These are phyloP conservation scores for Agrochola lota DNA, from an alignment of 2,888 invertebrate species.

Conservation along the genomic window DNA sequence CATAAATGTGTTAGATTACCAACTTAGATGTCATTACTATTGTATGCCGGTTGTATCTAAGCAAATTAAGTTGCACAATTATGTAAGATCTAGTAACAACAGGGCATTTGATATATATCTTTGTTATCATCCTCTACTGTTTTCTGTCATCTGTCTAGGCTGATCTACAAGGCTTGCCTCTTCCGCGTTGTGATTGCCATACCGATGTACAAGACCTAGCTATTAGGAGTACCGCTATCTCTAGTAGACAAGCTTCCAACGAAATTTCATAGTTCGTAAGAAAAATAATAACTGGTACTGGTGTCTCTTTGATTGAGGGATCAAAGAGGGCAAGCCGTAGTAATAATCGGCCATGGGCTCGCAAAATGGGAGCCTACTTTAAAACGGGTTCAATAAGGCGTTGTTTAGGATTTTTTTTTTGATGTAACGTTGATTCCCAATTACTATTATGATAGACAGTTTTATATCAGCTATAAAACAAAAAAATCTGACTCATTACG, in stretches of 20 bases:
- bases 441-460: background rate
- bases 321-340: constrained; percentile 13
- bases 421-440: background rate
- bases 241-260: background rate
- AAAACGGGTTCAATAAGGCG: background rate
- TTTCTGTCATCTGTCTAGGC: background rate
- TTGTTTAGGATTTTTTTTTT: too few relatives aligned
- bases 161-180: background rate
- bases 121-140: background rate
- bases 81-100: constrained; percentile 4
- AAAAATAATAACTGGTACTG: background rate
- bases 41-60: constrained; percentile 32
- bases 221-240: background rate
- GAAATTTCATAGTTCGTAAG: background rate
- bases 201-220: background rate
- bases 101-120: background rate
- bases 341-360: background rate
- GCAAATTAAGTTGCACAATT: constrained; percentile 14
- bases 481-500: background rate
- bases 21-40: constrained; percentile 37
- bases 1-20: constrained; percentile 43
- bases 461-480: background rate
- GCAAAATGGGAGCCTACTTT: background rate
- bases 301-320: background rate
- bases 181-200: background rate